Evolutionary conservation across 2,113 vertebrate species (phyloP), one percentile per base, ranked within the genome.

Genomic region (Capreolus pygargus): DNA sequence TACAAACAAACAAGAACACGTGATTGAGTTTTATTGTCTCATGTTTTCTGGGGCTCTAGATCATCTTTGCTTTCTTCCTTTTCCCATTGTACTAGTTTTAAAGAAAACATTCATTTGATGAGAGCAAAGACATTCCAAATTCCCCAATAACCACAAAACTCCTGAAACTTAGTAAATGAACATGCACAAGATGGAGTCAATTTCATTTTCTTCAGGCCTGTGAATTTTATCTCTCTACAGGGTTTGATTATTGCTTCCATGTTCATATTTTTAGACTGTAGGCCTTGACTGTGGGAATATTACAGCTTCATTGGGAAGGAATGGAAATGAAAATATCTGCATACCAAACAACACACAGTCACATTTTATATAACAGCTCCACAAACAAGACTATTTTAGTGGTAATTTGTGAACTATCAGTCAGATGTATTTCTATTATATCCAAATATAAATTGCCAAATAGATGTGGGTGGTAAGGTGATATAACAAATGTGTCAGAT

Each of bases 361-460:
- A 50, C 39, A 27, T 88, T 91, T 91, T 76, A 79, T 4, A 15
- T 47, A 83, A 70, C 55, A 92, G 52, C 50, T 86, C 86, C 13
- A 10, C 27, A 23, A 45, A 14, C n/a, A 95, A n/a, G 50, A 25
- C 19, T 74, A 33, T 52, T 95, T 90, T 33, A 78, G 16, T 50
- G 76, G 30, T 84, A 78, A 86, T 86, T 93, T 97, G 30, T 5
- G 16, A 78, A 94, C 54, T 93, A 86, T 21, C 61, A 94, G 17
- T 55, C 39, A 94, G 23, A 43, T 96, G 64, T 94, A 83, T 95
- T 97, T 88, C 60, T 97, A 43, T 87, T 55, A 57, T 5, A 89
- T 47, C 43, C 12, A 88, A 64, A 87, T 93, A 81, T 87, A 97
- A 61, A 70, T 84, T 61, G 1, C 30, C n/a, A 67, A 5, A 50